These are phyloP conservation scores for Calephelis perditalis DNA, from an alignment of 2,888 invertebrate genomes.

Conservation along the genomic window DNA sequence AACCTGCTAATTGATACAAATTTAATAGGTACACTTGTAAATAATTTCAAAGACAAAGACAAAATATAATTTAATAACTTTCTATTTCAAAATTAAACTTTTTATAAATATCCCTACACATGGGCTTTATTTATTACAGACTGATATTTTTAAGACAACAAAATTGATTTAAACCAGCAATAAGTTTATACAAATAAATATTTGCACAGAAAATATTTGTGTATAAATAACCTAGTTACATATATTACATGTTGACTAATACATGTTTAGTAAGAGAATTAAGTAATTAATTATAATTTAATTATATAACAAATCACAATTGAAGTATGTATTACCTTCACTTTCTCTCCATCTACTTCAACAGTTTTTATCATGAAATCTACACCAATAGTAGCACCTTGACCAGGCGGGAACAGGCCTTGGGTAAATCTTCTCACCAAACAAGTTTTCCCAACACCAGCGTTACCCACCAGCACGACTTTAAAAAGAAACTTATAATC, in stretches of 20 bases:
- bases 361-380: slow-evolving; percentile 99
- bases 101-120: too few species aligned
- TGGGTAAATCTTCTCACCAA: slow-evolving; percentile 97
- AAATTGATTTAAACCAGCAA: too few species aligned
- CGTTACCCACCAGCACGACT: slow-evolving; percentile 98
- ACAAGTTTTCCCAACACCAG: slow-evolving; percentile 98
- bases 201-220: too few species aligned
- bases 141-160: too few species aligned
- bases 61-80: too few species aligned
- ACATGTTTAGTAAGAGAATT: neutral
- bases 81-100: too few species aligned
- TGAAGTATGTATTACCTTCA: slow-evolving; percentile 81
- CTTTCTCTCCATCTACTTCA: slow-evolving; percentile 96
- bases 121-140: too few species aligned
- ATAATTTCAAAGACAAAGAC: too few species aligned
- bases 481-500: slow-evolving; percentile 99
- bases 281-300: neutral
- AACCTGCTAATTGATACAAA: too few species aligned
- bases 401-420: slow-evolving; percentile 98
- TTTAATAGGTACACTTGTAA: too few species aligned
- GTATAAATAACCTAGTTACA: neutral
- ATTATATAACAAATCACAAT: too few species aligned
- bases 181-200: too few species aligned
- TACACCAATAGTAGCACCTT: slow-evolving; percentile 98
- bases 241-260: neutral